These are phyloP conservation scores for Drosophila rubida DNA, from an alignment of 2,888 invertebrate species.

Conservation along the genomic window DNA sequence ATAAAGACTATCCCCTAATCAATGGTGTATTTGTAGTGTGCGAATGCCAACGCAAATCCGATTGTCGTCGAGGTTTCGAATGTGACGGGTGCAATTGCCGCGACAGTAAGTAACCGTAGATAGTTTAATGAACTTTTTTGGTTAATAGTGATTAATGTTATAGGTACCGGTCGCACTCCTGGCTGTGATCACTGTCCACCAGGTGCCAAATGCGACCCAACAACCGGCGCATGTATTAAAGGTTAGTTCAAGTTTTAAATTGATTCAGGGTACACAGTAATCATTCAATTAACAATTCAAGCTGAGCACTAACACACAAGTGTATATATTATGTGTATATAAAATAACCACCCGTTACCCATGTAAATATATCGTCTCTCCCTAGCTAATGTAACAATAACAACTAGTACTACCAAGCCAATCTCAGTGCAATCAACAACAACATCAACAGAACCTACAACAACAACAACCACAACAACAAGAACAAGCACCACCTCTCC, in stretches of 20 bases:
- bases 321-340: slow-evolving; percentile 77
- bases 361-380: slow-evolving; percentile 83
- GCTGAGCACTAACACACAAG: slow-evolving; percentile 56
- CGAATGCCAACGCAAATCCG: slow-evolving; percentile 89
- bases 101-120: slow-evolving; percentile 85
- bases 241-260: slow-evolving; percentile 87
- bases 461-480: slow-evolving; percentile 42
- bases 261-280: slow-evolving; percentile 20
- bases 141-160: background rate
- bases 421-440: slow-evolving; percentile 67
- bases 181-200: slow-evolving; percentile 92
- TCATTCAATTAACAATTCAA: slow-evolving; percentile 13
- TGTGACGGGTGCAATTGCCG: slow-evolving; percentile 91
- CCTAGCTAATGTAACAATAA: slow-evolving; percentile 84
- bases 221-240: slow-evolving; percentile 93
- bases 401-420: slow-evolving; percentile 81
- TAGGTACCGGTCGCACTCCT: slow-evolving; percentile 81
- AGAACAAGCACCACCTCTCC: slow-evolving; percentile 64
- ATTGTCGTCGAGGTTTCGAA: slow-evolving; percentile 87
- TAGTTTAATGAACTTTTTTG: background rate
- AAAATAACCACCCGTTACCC: slow-evolving; percentile 78
- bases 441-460: slow-evolving; percentile 50
- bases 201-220: slow-evolving; percentile 91
- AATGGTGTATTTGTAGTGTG: slow-evolving; percentile 64
- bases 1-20: background rate